Evolutionary conservation across 1,140 invertebrate species (phyloP).

Genomic region (Ceratina japonica): DNA sequence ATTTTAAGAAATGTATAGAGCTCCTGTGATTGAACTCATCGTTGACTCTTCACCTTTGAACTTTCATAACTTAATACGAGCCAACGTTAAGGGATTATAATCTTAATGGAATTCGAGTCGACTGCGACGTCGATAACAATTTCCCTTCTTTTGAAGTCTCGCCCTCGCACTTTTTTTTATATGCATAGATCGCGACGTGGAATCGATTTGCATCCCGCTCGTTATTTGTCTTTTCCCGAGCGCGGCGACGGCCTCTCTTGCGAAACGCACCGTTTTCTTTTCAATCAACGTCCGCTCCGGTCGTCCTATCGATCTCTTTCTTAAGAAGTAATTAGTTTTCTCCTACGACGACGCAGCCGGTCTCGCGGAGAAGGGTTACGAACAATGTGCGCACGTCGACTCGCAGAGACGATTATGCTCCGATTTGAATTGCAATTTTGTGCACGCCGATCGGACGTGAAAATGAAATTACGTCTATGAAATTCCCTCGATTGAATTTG

Average conservation of each 20-base stretch:
- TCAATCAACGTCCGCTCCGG: slow-evolving; percentile 1
- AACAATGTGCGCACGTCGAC: no score
- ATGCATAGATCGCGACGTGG: background rate
- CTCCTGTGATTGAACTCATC: background rate
- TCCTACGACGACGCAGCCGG: background rate
- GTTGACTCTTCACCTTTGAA: slow-evolving; percentile 1
- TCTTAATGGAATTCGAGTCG: slow-evolving; percentile 25
- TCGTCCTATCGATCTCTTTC: slow-evolving; percentile 5
- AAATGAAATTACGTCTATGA: no score
- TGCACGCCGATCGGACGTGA: no score
- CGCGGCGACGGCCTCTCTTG: background rate
- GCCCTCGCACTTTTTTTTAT: background rate
- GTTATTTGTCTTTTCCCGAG: background rate
- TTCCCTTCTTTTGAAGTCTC: no score
- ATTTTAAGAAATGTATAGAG: background rate
- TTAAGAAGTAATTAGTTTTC: background rate
- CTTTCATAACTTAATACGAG: slow-evolving; percentile 9
- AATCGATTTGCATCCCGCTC: slow-evolving; percentile 9
- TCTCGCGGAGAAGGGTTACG: no score
- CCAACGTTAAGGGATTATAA: slow-evolving; percentile 6
- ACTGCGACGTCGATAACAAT: background rate
- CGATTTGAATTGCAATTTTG: background rate
- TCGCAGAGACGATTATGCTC: background rate
- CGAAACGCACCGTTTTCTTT: background rate
- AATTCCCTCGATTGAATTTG: no score